Evolutionary conservation across 2,888 invertebrate genomes (phyloP).

Genomic region (Cryptocephalus moraei): DNA sequence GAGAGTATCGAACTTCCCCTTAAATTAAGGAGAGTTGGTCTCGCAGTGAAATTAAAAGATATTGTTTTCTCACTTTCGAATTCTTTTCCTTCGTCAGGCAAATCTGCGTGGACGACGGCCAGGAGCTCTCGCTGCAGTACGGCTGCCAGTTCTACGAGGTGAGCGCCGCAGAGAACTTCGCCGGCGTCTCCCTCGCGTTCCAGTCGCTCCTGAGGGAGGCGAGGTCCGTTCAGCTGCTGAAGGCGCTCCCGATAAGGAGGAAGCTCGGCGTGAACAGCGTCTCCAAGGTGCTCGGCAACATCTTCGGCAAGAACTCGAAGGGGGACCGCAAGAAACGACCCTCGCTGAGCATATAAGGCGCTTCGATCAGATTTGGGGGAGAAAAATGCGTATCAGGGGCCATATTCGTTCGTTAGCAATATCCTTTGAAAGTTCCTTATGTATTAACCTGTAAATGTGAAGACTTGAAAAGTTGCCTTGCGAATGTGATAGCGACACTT

Average conservation of each 20-base stretch:
- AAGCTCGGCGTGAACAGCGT: constrained; percentile 69
- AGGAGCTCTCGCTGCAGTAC: constrained; percentile 64
- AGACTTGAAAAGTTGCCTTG: constrained; percentile 7
- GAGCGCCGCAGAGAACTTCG: constrained; percentile 72
- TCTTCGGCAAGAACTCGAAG: constrained; percentile 69
- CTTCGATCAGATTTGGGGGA: not conserved
- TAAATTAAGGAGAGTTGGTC: too few relatives aligned
- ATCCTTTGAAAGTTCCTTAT: constrained; percentile 17
- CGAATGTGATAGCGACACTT: constrained; percentile 9
- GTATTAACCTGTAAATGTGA: constrained; percentile 11
- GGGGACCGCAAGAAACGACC: constrained; percentile 69
- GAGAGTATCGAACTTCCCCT: too few relatives aligned
- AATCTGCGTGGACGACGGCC: constrained; percentile 70
- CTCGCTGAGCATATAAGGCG: constrained; percentile 59
- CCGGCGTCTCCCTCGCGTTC: constrained; percentile 72
- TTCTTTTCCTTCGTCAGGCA: constrained; percentile 40
- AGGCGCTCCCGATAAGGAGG: constrained; percentile 56
- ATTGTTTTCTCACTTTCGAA: not conserved
- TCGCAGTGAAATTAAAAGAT: too few relatives aligned
- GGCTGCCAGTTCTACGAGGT: constrained; percentile 80
- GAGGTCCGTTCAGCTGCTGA: constrained; percentile 61
- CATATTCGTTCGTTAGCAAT: constrained; percentile 1
- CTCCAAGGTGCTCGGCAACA: constrained; percentile 68
- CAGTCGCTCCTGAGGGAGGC: constrained; percentile 66
- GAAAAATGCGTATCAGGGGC: not conserved